Percentiles rank a stretch among this genome's conserved stretches.
Evolutionary conservation across 2,797 vertebrate genomes (phyloP).

Genomic region (Numenius phaeopus): DNA sequence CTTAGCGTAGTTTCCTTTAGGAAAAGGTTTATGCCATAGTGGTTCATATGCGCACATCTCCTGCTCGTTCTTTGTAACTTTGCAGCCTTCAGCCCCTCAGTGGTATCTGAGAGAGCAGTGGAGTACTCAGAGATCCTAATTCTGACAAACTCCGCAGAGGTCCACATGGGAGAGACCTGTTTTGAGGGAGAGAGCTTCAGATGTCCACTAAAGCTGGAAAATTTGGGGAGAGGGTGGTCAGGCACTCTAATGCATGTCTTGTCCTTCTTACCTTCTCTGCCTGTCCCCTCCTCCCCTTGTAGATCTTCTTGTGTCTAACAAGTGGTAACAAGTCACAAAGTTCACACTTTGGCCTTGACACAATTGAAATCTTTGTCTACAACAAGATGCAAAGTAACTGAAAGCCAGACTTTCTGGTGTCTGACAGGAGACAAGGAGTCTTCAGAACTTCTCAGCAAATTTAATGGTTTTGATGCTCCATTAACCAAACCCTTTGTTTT

Average conservation of each 20-base stretch:
- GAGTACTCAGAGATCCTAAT: neutral
- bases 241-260: neutral
- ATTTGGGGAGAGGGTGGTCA: neutral
- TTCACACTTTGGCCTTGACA: neutral
- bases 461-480: neutral
- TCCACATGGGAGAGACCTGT: neutral
- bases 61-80: neutral
- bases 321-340: neutral
- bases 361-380: neutral
- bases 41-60: fast-evolving
- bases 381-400: neutral
- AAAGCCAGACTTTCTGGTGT: neutral
- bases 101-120: neutral
- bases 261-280: neutral
- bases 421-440: neutral
- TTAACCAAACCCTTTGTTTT: neutral
- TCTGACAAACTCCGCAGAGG: neutral
- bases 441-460: neutral
- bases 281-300: neutral
- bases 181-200: neutral
- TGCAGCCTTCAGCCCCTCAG: neutral
- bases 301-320: neutral
- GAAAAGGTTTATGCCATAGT: neutral
- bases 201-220: neutral
- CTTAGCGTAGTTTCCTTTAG: neutral